phyloP scores from a whole-genome alignment of 2,113 vertebrate genomes.

The Cochlearius cochlearius region DNA sequence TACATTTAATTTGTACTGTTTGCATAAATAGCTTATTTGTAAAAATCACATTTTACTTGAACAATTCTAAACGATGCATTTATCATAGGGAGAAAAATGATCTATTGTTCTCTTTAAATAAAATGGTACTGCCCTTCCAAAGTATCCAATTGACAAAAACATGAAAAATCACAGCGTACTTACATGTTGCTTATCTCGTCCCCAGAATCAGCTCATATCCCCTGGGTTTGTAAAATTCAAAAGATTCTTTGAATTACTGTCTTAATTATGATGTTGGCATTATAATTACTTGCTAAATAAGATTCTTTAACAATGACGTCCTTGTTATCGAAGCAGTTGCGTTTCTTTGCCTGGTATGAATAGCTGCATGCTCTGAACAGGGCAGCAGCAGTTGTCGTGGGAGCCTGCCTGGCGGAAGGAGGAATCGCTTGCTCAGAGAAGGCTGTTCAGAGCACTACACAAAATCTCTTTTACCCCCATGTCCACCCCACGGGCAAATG shows the following conservation, averaged over 20 bases:
- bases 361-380: background rate
- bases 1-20: conserved; percentile 56
- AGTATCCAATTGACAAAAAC: background rate
- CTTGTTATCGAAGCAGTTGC: conserved; percentile 21
- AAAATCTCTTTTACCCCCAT: background rate
- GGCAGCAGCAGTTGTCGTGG: background rate
- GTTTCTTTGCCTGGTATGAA: conserved; percentile 5
- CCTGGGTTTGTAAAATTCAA: conserved; percentile 44
- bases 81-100: conserved; percentile 37
- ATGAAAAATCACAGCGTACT: background rate
- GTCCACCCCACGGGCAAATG: background rate
- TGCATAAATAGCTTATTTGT: conserved; percentile 62
- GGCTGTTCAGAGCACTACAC: background rate
- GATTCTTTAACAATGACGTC: conserved; percentile 20
- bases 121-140: conserved; percentile 35
- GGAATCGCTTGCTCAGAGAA: background rate
- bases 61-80: conserved; percentile 50
- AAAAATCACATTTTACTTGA: conserved; percentile 54
- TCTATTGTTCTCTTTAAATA: conserved; percentile 51
- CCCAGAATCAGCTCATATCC: conserved; percentile 30
- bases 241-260: conserved; percentile 45
- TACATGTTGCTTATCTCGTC: background rate
- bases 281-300: conserved; percentile 35
- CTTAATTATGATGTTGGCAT: conserved; percentile 41
- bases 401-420: background rate